phyloP scores from a whole-genome alignment of 2,888 invertebrate species.

The Stomorhina lunata region DNA sequence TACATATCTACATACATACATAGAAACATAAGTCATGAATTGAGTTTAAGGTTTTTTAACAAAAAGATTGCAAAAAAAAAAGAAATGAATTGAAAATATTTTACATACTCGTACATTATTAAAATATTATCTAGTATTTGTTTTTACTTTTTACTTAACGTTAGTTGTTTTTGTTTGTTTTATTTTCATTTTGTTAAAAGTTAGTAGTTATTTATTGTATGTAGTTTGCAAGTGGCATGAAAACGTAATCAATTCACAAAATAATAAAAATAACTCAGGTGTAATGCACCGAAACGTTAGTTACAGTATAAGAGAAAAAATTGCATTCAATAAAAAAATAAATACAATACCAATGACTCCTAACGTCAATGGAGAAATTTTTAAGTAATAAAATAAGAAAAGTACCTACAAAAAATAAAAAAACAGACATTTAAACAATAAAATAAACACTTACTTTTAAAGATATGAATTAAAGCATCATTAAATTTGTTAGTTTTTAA shows the following conservation, averaged over 20 bases:
- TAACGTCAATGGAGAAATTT: slow-evolving; percentile 38
- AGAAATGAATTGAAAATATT: slow-evolving; percentile 13
- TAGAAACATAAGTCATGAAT: background rate
- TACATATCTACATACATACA: too few relatives aligned
- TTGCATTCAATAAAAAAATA: slow-evolving; percentile 24
- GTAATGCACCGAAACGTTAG: slow-evolving; percentile 46
- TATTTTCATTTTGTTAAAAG: slow-evolving; percentile 1
- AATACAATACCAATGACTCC: slow-evolving; percentile 16
- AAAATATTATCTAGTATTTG: background rate
- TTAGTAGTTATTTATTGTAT: background rate
- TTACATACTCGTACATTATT: background rate
- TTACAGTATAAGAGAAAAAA: slow-evolving; percentile 40
- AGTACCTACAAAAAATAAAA: slow-evolving; percentile 1
- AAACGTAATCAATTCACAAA: slow-evolving; percentile 53
- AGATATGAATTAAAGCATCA: slow-evolving; percentile 9
- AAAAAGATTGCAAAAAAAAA: background rate
- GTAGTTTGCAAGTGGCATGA: slow-evolving; percentile 39
- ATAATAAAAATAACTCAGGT: slow-evolving; percentile 57
- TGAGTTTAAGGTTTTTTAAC: background rate
- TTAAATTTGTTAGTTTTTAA: background rate
- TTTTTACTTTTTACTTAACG: slow-evolving; percentile 46
- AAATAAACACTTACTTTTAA: background rate
- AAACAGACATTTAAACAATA: background rate
- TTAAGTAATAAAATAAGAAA: background rate
- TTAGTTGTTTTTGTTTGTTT: background rate